These are phyloP conservation scores for Aegithalos caudatus DNA, from an alignment of 2,113 vertebrate genomes.

Conservation along the genomic window DNA sequence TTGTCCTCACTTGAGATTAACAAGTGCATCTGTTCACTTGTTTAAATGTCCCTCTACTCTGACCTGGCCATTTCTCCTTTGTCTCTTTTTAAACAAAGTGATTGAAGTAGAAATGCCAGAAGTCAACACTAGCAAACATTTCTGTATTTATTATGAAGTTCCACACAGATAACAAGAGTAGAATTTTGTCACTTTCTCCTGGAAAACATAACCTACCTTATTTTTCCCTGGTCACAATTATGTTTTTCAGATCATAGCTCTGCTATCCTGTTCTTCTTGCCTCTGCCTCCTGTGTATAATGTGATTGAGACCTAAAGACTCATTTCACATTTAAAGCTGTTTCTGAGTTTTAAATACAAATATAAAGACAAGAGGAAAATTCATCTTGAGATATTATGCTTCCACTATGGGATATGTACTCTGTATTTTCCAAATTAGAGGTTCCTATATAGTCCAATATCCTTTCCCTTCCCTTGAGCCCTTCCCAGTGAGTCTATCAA, in stretches of 20 bases:
- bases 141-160: background rate
- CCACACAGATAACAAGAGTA: background rate
- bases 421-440: background rate
- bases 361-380: background rate
- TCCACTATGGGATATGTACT: background rate
- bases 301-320: background rate
- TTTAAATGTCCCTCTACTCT: background rate
- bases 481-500: accelerated
- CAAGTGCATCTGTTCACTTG: background rate
- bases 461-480: background rate
- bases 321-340: background rate
- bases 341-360: background rate
- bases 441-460: background rate
- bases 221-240: background rate
- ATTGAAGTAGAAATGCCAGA: background rate
- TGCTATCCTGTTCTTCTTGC: background rate
- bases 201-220: background rate
- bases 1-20: background rate
- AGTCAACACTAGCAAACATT: background rate
- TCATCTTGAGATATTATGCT: background rate
- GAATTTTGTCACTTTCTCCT: background rate
- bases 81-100: background rate
- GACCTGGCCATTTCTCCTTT: background rate
- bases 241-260: background rate
- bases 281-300: background rate